phyloP scores from a whole-genome alignment of 1,140 invertebrate genomes.

The Lepidurus couesii region DNA sequence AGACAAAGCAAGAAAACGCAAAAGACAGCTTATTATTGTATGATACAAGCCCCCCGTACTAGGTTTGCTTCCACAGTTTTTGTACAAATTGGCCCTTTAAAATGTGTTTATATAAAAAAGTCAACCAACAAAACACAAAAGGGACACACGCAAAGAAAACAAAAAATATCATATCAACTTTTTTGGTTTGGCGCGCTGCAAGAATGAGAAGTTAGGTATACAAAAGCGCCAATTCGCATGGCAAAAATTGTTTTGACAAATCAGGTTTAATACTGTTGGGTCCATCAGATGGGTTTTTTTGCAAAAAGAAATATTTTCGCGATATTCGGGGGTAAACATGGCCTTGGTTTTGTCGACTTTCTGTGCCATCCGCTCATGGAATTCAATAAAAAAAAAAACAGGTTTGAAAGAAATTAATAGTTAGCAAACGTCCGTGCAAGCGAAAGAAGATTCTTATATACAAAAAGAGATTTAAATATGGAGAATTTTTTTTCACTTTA shows the following conservation, averaged over 20 bases:
- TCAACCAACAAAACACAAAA: background rate
- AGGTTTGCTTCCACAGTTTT: background rate
- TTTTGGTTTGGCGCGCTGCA: conserved; percentile 20
- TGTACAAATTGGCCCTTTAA: conserved; percentile 18
- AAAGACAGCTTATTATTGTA: conserved; percentile 14
- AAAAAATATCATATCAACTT: background rate
- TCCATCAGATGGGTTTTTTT: background rate
- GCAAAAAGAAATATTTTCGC: background rate
- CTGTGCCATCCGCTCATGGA: background rate
- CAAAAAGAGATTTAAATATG: background rate
- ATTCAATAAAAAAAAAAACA: too few relatives aligned
- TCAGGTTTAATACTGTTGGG: conserved; percentile 22
- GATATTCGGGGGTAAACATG: background rate
- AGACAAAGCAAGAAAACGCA: conserved; percentile 3
- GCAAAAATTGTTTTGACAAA: conserved; percentile 16
- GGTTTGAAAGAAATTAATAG: too few relatives aligned
- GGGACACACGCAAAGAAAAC: background rate
- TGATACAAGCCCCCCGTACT: conserved; percentile 10
- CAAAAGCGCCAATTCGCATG: conserved; percentile 14
- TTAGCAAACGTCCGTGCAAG: background rate
- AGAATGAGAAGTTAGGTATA: conserved; percentile 1
- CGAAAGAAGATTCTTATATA: background rate
- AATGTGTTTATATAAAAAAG: background rate
- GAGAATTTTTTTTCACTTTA: too few relatives aligned
- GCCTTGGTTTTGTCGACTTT: conserved; percentile 3